Percentiles rank a stretch among this genome's conserved stretches.
phyloP scores from a whole-genome alignment of 2,113 vertebrate species.

The Rhinichthys klamathensis region DNA sequence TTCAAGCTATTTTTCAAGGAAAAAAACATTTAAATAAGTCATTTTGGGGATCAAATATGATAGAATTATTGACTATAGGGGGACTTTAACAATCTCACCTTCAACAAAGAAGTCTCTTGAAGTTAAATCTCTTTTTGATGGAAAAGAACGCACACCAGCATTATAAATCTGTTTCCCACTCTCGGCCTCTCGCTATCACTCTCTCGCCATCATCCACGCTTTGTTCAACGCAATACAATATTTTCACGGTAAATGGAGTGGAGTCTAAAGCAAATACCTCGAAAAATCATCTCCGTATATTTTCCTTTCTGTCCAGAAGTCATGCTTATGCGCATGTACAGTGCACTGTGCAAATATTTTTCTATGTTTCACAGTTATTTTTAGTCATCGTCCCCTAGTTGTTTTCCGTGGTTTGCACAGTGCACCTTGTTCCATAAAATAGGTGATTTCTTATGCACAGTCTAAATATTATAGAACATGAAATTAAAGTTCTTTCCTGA shows the following conservation, averaged over 20 bases:
- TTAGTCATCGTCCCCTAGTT: conserved; percentile 67
- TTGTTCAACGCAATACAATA: conserved; percentile 55
- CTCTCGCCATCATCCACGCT: conserved; percentile 38
- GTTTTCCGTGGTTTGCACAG: conserved; percentile 62
- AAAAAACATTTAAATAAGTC: too few relatives aligned
- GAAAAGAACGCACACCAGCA: not conserved
- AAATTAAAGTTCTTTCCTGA: conserved; percentile 63
- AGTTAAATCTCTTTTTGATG: too few relatives aligned
- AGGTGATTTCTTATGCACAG: conserved; percentile 65
- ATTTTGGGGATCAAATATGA: too few relatives aligned
- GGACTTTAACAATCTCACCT: too few relatives aligned
- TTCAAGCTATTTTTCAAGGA: too few relatives aligned
- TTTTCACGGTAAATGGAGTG: conserved; percentile 67
- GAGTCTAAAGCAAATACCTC: conserved; percentile 69
- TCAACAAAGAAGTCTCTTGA: not conserved
- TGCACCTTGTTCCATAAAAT: conserved; percentile 69
- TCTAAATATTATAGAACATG: conserved; percentile 65
- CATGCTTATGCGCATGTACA: conserved; percentile 62
- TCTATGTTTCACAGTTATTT: conserved; percentile 75
- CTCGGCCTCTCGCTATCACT: conserved; percentile 6
- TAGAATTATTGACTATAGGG: too few relatives aligned
- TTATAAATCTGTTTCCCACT: conserved; percentile 15
- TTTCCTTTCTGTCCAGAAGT: conserved; percentile 71
- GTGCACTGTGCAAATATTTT: conserved; percentile 74
- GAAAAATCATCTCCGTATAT: conserved; percentile 72